A percentile compares a stretch with the other conserved stretches of the same genome.
phyloP scores from a whole-genome alignment of 2,888 invertebrate genomes.

The Agapetus fuscipes region DNA sequence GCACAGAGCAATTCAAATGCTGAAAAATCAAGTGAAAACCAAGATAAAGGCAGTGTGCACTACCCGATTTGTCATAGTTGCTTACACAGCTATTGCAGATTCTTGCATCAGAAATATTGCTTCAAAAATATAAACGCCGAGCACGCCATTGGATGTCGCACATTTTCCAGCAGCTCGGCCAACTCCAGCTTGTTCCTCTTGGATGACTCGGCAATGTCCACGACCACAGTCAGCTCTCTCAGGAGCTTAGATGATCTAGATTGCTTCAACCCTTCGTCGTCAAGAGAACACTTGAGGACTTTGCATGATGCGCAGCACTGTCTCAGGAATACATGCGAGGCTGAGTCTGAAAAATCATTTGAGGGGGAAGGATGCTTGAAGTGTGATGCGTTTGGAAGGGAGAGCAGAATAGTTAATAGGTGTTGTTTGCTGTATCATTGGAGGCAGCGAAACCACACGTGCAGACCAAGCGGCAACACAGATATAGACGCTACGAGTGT shows the following conservation, averaged over 20 bases:
- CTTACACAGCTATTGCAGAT: slow-evolving; percentile 31
- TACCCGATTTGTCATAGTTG: slow-evolving; percentile 29
- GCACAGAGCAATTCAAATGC: neutral
- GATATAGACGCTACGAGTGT: slow-evolving; percentile 30
- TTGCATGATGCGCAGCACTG: slow-evolving; percentile 16
- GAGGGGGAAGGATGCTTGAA: slow-evolving; percentile 19
- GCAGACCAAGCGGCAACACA: slow-evolving; percentile 26
- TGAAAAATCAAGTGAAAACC: too few relatives aligned
- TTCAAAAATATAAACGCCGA: slow-evolving; percentile 17
- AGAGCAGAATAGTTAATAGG: slow-evolving; percentile 5
- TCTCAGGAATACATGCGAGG: slow-evolving; percentile 20
- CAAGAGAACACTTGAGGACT: slow-evolving; percentile 19
- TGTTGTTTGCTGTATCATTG: slow-evolving; percentile 17
- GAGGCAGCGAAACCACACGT: slow-evolving; percentile 8
- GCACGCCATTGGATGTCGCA: slow-evolving; percentile 20
- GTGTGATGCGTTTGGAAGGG: slow-evolving; percentile 7
- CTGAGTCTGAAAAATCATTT: too few relatives aligned
- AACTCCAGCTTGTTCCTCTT: slow-evolving; percentile 46
- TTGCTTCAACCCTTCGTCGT: slow-evolving; percentile 23
- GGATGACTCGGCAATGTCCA: slow-evolving; percentile 47
- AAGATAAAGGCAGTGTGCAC: too few relatives aligned
- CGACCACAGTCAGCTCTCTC: slow-evolving; percentile 45
- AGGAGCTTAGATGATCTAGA: slow-evolving; percentile 51
- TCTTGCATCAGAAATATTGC: slow-evolving; percentile 23
- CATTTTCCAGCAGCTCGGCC: slow-evolving; percentile 36